A percentile compares a stretch with the other conserved stretches of the same genome.
These are phyloP conservation scores for Hanleya hanleyi DNA, from an alignment of 2,888 invertebrate genomes.

Conservation along the genomic window DNA sequence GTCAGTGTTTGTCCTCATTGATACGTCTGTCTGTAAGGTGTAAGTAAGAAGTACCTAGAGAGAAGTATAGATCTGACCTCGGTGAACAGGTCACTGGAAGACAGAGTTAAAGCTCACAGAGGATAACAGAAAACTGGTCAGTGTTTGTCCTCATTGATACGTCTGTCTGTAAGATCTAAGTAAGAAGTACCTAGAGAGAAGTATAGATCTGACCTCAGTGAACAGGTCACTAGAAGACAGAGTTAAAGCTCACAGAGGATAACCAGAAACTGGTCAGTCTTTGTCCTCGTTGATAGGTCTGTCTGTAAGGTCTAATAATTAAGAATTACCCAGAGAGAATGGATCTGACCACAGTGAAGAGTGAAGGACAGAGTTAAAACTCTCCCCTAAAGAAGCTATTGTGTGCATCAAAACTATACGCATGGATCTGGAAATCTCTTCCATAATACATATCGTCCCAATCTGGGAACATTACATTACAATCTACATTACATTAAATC, in stretches of 20 bases:
- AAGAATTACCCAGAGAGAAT: slow-evolving; percentile 67
- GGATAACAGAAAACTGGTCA: slow-evolving; percentile 63
- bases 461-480: no score
- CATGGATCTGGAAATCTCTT: no score
- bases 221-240: slow-evolving; percentile 61
- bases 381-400: no score
- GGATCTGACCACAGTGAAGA: slow-evolving; percentile 60
- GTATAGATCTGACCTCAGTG: slow-evolving; percentile 60
- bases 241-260: slow-evolving; percentile 54
- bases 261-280: slow-evolving; percentile 63
- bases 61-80: slow-evolving; percentile 65
- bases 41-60: slow-evolving; percentile 66
- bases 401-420: no score
- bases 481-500: no score
- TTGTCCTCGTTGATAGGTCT: no score
- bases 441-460: no score
- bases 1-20: no score
- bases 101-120: slow-evolving; percentile 54
- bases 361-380: slow-evolving; percentile 58
- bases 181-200: slow-evolving; percentile 66
- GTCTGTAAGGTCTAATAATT: slow-evolving; percentile 64
- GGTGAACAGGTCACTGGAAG: slow-evolving; percentile 57
- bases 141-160: no score
- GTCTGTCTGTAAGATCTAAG: slow-evolving; percentile 66
- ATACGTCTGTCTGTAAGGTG: no score